Percentiles rank a stretch among this genome's conserved stretches.
Evolutionary conservation across 1,140 invertebrate genomes (phyloP).

Genomic region (Cardiocondyla obscurior): DNA sequence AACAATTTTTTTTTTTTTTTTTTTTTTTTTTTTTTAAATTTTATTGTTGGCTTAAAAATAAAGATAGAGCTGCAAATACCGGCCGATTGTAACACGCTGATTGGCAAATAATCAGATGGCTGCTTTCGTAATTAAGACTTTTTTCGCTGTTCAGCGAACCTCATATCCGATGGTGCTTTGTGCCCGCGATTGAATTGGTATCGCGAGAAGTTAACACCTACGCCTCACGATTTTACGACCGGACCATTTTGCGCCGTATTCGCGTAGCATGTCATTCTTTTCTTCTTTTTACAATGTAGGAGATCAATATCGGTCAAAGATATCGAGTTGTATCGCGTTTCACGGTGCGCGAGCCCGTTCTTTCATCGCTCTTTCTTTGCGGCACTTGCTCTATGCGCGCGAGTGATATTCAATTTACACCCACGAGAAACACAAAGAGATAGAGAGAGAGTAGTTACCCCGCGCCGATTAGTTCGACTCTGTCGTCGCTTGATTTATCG

Average conservation of each 20-base stretch:
- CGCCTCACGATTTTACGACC: conserved; percentile 49
- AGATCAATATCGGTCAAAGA: conserved; percentile 65
- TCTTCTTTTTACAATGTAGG: conserved; percentile 58
- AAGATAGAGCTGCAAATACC: neutral
- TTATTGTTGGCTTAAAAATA: neutral
- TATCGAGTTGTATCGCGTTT: conserved; percentile 69
- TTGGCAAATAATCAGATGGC: neutral
- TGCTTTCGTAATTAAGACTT: conserved; percentile 55
- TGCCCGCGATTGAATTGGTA: conserved; percentile 15
- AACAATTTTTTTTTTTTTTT: no score
- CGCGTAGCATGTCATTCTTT: conserved; percentile 51
- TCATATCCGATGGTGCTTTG: conserved; percentile 59
- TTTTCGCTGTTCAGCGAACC: conserved; percentile 51
- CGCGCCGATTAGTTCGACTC: conserved; percentile 26
- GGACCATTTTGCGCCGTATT: conserved; percentile 59
- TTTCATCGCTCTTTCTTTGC: conserved; percentile 20
- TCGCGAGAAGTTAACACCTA: conserved; percentile 64
- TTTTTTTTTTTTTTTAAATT: no score
- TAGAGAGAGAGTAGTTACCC: neutral
- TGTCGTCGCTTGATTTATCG: conserved; percentile 28
- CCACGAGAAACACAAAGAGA: conserved; percentile 12
- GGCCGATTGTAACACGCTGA: neutral
- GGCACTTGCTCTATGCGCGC: conserved; percentile 50
- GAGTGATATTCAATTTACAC: conserved; percentile 58
- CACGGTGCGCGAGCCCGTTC: conserved; percentile 54